Percentiles rank a stretch among this genome's conserved stretches.
phyloP scores from a whole-genome alignment of 1,140 invertebrate genomes.

The Ceratina japonica region DNA sequence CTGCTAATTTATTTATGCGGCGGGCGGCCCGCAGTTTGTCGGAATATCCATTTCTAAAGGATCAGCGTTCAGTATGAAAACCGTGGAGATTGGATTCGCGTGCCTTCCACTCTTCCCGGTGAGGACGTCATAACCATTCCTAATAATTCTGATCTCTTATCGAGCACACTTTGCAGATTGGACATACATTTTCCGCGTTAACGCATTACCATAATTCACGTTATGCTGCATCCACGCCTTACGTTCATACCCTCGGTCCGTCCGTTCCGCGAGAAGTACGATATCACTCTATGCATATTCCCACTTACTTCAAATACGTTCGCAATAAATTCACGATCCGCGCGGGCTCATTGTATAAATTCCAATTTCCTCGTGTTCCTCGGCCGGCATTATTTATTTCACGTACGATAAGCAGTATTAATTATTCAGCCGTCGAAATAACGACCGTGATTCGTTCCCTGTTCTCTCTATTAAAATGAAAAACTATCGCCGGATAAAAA shows the following conservation, averaged over 20 bases:
- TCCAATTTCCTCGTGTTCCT: background rate
- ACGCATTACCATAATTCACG: background rate
- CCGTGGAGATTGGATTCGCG: background rate
- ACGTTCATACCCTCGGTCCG: background rate
- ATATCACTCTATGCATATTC: constrained; percentile 21
- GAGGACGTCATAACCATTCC: background rate
- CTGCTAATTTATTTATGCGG: background rate
- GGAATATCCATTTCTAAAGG: background rate
- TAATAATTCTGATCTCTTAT: constrained; percentile 16
- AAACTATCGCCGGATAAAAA: too few relatives aligned
- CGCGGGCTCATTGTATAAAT: background rate
- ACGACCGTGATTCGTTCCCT: background rate
- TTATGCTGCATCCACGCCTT: constrained; percentile 14
- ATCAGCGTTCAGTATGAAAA: background rate
- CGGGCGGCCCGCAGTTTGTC: background rate
- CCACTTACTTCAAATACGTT: background rate
- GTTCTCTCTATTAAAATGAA: background rate
- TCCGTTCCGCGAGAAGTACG: constrained; percentile 15
- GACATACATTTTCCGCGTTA: constrained; percentile 7
- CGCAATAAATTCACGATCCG: constrained; percentile 12
- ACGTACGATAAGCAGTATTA: background rate
- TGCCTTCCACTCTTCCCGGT: background rate
- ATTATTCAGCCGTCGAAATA: background rate
- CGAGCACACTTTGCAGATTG: constrained; percentile 7
- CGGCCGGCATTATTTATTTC: background rate